Evolutionary conservation across 2,888 invertebrate genomes (phyloP).

Genomic region (Azorinus chamasolen): DNA sequence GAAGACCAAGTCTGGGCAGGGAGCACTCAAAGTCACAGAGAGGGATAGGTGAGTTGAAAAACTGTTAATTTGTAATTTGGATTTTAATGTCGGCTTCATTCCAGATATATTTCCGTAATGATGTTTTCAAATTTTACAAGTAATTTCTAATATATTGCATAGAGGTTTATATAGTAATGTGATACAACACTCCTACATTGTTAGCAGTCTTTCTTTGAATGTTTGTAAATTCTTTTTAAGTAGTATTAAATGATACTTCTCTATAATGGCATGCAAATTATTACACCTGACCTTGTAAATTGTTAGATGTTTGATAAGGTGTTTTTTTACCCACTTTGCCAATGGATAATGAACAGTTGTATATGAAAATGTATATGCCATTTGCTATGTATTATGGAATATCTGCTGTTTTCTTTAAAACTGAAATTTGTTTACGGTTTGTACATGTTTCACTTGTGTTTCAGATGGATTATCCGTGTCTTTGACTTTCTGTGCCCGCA

Average conservation of each 20-base stretch:
- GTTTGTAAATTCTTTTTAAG: not conserved
- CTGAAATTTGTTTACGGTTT: not conserved
- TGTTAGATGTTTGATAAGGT: not conserved
- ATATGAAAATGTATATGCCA: constrained; percentile 1
- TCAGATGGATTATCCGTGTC: constrained; percentile 4
- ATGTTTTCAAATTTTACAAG: constrained; percentile 7
- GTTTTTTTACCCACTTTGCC: no score
- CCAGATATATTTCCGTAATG: constrained; percentile 1
- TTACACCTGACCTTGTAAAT: not conserved
- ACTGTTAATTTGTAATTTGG: not conserved
- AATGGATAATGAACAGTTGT: no score
- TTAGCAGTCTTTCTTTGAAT: not conserved
- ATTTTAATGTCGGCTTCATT: not conserved
- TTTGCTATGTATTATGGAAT: not conserved
- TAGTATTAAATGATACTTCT: no score
- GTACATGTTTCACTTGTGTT: not conserved
- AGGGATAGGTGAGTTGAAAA: not conserved
- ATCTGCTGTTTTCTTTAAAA: not conserved
- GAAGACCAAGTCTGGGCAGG: constrained; percentile 1
- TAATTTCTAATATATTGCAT: constrained; percentile 1
- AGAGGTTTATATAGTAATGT: not conserved
- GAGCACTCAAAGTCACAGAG: not conserved
- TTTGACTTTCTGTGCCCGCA: constrained; percentile 7
- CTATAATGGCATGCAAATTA: no score
- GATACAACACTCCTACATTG: not conserved